Percentiles rank a stretch among this genome's conserved stretches.
These are phyloP conservation scores for Bryconaethiops microstoma DNA, from an alignment of 2,797 vertebrate species.

Conservation along the genomic window DNA sequence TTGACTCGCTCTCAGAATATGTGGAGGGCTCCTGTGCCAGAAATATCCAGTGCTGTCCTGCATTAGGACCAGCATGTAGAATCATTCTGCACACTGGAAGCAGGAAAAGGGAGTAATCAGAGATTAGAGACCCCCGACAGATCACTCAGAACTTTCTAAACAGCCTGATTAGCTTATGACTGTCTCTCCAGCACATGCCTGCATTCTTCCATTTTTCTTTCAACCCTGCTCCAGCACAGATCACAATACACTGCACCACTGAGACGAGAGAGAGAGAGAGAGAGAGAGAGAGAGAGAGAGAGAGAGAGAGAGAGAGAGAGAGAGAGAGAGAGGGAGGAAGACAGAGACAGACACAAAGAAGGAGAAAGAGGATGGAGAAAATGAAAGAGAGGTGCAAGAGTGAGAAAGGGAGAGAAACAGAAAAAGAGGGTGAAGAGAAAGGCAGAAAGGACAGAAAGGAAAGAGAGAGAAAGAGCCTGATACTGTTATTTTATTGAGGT, in stretches of 20 bases:
- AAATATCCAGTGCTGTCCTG: constrained; percentile 1
- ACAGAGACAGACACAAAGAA: constrained; percentile 29
- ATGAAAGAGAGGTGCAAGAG: neutral
- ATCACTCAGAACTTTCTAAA: constrained; percentile 70
- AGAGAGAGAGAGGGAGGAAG: constrained; percentile 27
- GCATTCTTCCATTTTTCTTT: constrained; percentile 7
- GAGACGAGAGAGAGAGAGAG: neutral
- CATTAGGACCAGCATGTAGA: constrained; percentile 33
- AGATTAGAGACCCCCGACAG: constrained; percentile 72
- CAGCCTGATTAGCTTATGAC: constrained; percentile 69
- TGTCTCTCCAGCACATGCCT: constrained; percentile 65
- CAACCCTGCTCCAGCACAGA: neutral
- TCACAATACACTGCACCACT: neutral
- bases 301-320: neutral
- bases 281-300: constrained; percentile 40
- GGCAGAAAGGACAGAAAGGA: neutral
- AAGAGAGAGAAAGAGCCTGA: neutral
- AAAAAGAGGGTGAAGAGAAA: neutral
- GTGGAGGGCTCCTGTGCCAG: constrained; percentile 4
- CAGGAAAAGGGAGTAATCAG: constrained; percentile 60
- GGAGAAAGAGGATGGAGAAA: neutral
- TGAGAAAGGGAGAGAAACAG: neutral
- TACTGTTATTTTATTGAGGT: too few relatives aligned
- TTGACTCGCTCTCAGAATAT: neutral
- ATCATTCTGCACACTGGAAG: constrained; percentile 42